Conservation (phyloP, 1,140 invertebrate genomes). For the Oncopeltus fasciatus region DNA sequence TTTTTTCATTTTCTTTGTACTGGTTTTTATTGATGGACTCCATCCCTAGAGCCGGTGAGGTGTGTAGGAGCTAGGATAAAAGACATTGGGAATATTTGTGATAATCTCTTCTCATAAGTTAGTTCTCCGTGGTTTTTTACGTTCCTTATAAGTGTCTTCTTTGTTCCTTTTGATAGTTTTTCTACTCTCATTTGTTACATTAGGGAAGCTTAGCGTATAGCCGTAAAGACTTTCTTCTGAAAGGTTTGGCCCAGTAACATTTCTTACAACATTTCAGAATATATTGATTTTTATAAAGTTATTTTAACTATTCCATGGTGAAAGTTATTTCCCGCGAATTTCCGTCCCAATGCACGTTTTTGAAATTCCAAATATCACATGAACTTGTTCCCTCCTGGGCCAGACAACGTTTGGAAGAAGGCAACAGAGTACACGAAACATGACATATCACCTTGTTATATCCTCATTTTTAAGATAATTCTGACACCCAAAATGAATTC, state of each 20-base stretch:
- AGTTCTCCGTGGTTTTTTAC: background rate
- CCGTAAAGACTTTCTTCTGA: background rate
- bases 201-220: background rate
- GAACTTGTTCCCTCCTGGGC: too few relatives aligned
- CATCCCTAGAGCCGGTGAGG: background rate
- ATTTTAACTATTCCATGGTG: too few relatives aligned
- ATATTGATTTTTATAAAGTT: too few relatives aligned
- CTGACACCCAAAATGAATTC: too few relatives aligned
- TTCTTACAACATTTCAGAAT: too few relatives aligned
- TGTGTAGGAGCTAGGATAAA: background rate
- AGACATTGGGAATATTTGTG: slow-evolving; percentile 2
- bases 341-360: too few relatives aligned
- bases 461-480: too few relatives aligned
- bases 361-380: too few relatives aligned
- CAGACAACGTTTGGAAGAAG: background rate
- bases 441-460: slow-evolving; percentile 6
- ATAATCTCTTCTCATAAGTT: background rate
- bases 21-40: background rate
- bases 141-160: background rate
- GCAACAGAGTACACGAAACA: background rate
- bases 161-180: background rate
- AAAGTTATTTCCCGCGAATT: too few relatives aligned
- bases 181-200: background rate
- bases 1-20: background rate
- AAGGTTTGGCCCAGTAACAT: background rate